phyloP scores from a whole-genome alignment of 2,113 vertebrate species.

The Macrotis lagotis region DNA sequence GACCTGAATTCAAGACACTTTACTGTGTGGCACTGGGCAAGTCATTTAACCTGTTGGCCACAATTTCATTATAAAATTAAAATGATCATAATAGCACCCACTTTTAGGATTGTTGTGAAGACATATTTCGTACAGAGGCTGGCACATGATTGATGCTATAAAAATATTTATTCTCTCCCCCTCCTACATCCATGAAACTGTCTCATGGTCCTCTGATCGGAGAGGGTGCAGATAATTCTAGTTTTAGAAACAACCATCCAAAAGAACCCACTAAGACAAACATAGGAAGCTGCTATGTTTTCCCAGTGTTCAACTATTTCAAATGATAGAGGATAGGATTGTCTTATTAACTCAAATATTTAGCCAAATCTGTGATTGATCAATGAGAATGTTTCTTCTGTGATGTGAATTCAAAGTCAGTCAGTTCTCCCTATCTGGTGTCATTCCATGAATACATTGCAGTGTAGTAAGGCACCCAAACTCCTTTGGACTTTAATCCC shows the following conservation, averaged over 20 bases:
- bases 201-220: background rate
- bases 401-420: background rate
- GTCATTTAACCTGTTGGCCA: background rate
- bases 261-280: background rate
- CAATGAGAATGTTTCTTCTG: too few species aligned
- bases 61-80: background rate
- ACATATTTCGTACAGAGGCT: background rate
- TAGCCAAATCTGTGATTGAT: too few species aligned
- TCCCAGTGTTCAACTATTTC: background rate
- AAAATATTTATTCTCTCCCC: background rate
- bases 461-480: background rate
- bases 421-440: background rate
- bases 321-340: background rate
- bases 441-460: background rate
- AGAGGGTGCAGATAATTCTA: background rate
- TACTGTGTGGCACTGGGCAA: background rate
- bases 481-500: background rate
- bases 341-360: background rate
- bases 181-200: background rate
- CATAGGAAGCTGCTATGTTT: background rate
- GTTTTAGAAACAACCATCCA: background rate
- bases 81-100: background rate
- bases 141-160: background rate
- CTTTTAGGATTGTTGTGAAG: background rate
- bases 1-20: background rate